Conservation (phyloP, 1,140 invertebrate species). For the Ruditapes philippinarum region DNA sequence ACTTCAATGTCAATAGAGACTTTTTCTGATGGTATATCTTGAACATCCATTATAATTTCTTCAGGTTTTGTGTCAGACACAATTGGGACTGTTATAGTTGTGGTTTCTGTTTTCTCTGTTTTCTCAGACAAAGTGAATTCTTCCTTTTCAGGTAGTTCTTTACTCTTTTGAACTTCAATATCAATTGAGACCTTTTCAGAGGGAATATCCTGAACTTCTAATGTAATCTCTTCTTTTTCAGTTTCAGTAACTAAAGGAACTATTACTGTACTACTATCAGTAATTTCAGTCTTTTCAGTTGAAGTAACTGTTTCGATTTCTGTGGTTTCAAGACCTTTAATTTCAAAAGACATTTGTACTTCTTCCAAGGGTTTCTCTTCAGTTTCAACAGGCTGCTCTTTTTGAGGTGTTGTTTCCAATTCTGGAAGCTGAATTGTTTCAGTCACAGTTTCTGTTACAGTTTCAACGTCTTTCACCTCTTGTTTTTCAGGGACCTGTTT, state of each 20-base stretch:
- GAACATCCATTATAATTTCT: slow-evolving; percentile 75
- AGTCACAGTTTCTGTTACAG: slow-evolving; percentile 50
- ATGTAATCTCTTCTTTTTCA: slow-evolving; percentile 72
- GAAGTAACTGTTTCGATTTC: slow-evolving; percentile 48
- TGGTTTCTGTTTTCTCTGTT: slow-evolving; percentile 48
- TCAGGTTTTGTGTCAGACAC: slow-evolving; percentile 69
- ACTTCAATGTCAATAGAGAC: slow-evolving; percentile 41
- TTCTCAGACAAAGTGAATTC: slow-evolving; percentile 64
- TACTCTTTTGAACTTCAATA: slow-evolving; percentile 42
- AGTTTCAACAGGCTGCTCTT: slow-evolving; percentile 63
- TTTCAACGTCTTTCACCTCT: slow-evolving; percentile 63
- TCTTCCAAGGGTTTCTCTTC: slow-evolving; percentile 69
- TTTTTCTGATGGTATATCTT: slow-evolving; percentile 67
- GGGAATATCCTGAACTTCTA: slow-evolving; percentile 74
- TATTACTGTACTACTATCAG: slow-evolving; percentile 21
- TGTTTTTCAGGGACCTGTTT: slow-evolving; percentile 59
- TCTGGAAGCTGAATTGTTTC: slow-evolving; percentile 62
- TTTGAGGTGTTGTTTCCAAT: slow-evolving; percentile 58
- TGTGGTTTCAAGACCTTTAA: slow-evolving; percentile 34
- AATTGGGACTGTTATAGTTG: slow-evolving; percentile 37
- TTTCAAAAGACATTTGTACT: slow-evolving; percentile 63
- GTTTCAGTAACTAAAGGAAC: slow-evolving; percentile 61
- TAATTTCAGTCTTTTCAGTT: slow-evolving; percentile 62
- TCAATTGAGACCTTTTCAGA: slow-evolving; percentile 45
- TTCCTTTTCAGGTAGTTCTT: slow-evolving; percentile 60